phyloP scores from a whole-genome alignment of 2,113 vertebrate genomes.

The Phylloscopus trochilus region DNA sequence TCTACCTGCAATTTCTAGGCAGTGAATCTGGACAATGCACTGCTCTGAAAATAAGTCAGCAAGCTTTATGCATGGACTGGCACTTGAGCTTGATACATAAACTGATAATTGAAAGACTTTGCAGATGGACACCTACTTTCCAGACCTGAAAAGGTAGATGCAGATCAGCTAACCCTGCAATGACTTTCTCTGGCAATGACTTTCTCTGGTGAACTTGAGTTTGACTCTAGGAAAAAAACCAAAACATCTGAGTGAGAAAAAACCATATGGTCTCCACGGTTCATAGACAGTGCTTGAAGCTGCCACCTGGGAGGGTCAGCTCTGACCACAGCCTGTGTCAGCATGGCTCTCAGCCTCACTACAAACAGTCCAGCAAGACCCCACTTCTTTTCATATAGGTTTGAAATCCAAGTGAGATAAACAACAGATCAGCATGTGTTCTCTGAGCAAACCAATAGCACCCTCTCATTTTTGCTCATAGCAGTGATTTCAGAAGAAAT shows the following conservation, averaged over 20 bases:
- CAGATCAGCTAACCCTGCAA: neutral
- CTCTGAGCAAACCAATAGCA: neutral
- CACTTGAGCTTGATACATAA: neutral
- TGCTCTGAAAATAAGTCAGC: neutral
- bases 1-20: neutral
- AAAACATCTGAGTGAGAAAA: neutral
- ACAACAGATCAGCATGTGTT: neutral
- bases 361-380: neutral
- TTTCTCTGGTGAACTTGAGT: neutral
- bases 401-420: neutral
- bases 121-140: neutral
- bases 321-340: neutral
- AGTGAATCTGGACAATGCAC: neutral
- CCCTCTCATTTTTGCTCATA: neutral
- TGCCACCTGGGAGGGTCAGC: neutral
- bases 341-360: neutral
- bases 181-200: neutral
- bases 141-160: neutral
- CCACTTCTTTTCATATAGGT: neutral
- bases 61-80: neutral
- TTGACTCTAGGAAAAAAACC: neutral
- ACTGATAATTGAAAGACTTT: neutral
- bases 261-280: neutral
- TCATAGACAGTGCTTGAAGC: neutral
- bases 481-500: slow-evolving; percentile 11